Base-by-base conservation (phyloP, 1,140 invertebrate genomes). In the Philopotamus ludificatus region DNA sequence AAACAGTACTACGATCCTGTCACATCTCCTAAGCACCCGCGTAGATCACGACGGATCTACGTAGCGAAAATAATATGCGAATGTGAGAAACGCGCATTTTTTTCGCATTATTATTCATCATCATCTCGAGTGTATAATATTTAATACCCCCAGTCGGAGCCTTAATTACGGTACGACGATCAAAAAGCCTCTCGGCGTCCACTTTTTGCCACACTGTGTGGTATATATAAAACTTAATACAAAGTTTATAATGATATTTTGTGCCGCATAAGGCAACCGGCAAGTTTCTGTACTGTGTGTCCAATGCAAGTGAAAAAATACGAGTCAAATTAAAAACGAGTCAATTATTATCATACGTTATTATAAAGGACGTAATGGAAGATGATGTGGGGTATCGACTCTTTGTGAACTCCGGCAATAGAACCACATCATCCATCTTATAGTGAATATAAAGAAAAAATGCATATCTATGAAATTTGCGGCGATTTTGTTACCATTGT, bases 171-270 rank as follows among this genome's bases (percentile, higher is more conserved):
- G 44, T 20, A 47, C 44, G 44, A 16, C 44, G 44, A 47, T 47
- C 44, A 47, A 47, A 47, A 47, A 47, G 44, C 18, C 10, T 47
- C 18, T 47, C 18, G 44, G 44, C 44, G 44, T 47, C 44, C 44
- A 16, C 44, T 47, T 47, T 47, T 47, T 47, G 44, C 44, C 15
- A 20, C 10, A 15, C 7, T 7, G 44, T 16, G 8, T 47, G 44
- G 4, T 4, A 7, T 4, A 12, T 34, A 34, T 34, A 34, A n/a
- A 34, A 34, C 44, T 47, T 47, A 47, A 47, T 47, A 20, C 44
- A 47, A 47, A 47, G 18, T 47, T 47, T 20, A 47, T 47, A 47
- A 47, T 47, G 44, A 47, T 47, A 47, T 47, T 47, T 47, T 47
- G 18, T 47, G 18, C 28, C 28, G 4, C 28, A 34, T 34, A 34